Conservation (phyloP, 1,140 invertebrate genomes). For the Bombus cullumanus region DNA sequence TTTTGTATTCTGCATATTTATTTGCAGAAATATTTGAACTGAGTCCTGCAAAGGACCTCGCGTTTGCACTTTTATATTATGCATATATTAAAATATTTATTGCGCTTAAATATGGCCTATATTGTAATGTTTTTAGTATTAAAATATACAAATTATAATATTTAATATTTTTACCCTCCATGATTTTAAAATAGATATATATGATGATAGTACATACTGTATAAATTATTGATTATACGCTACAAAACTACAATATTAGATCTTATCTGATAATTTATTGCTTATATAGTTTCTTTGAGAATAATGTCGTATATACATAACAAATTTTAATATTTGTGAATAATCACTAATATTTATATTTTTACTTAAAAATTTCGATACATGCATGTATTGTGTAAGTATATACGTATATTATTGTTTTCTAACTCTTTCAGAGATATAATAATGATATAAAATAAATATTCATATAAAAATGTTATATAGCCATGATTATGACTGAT, state of each 20-base stretch:
- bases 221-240: background rate
- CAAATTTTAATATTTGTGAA: background rate
- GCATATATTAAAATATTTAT: slow-evolving; percentile 13
- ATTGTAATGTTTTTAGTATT: slow-evolving; percentile 17
- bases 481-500: background rate
- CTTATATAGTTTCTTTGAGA: background rate
- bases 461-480: background rate
- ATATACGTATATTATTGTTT: background rate
- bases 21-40: background rate
- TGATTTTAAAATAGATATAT: background rate
- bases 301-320: background rate
- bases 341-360: background rate
- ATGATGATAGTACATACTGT: background rate
- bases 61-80: slow-evolving; percentile 24
- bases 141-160: slow-evolving; percentile 18
- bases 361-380: background rate
- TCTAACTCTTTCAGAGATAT: background rate
- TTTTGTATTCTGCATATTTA: slow-evolving; percentile 16
- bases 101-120: background rate
- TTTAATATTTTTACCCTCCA: background rate
- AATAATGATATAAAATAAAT: background rate
- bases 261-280: background rate
- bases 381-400: background rate
- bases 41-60: background rate
- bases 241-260: background rate